phyloP scores from a whole-genome alignment of 2,113 vertebrate genomes.

The Mesembrinibis cayennensis region DNA sequence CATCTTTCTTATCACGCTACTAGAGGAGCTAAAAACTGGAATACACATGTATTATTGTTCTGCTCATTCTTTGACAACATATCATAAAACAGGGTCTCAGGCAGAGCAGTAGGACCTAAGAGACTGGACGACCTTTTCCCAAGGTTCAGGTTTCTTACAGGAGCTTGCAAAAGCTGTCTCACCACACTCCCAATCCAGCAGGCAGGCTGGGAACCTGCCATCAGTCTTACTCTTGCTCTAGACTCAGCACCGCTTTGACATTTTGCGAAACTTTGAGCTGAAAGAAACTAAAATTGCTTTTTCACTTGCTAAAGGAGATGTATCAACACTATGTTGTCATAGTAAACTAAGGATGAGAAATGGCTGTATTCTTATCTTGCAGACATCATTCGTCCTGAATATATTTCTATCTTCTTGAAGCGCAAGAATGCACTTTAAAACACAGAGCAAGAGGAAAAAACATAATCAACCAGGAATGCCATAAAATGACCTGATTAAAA shows the following conservation, averaged over 20 bases:
- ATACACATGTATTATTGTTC: neutral
- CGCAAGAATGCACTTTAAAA: neutral
- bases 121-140: neutral
- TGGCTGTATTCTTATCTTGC: neutral
- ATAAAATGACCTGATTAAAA: neutral
- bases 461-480: neutral
- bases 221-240: neutral
- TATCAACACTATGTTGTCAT: neutral
- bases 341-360: neutral
- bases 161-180: neutral
- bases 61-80: neutral
- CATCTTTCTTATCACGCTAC: neutral
- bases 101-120: neutral
- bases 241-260: neutral
- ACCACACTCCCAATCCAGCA: neutral
- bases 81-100: neutral
- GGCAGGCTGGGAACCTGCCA: neutral
- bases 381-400: neutral
- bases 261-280: neutral
- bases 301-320: neutral
- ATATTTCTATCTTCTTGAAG: neutral
- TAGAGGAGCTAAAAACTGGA: neutral
- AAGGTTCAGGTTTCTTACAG: neutral
- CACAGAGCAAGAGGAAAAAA: neutral
- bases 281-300: constrained; percentile 3